Evolutionary conservation across 2,888 invertebrate species (phyloP), one percentile per base, ranked within the genome.

Genomic region (Amphimallon solstitiale): DNA sequence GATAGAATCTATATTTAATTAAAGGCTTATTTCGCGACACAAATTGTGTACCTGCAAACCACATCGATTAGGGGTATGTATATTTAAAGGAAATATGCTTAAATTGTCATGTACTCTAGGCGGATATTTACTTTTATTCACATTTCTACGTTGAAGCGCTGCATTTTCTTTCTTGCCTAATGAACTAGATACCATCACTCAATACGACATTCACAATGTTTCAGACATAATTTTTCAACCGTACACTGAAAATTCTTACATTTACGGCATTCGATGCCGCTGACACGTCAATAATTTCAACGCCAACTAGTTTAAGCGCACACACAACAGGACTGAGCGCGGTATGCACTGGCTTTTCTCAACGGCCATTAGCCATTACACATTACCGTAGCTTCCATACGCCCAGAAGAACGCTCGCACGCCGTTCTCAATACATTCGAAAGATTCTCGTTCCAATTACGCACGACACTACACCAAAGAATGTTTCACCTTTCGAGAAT

Each of bases 1-100:
- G 86, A 82, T 91, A 92, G 84, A 92, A 91, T 79, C 86, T 88
- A 78, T 89, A 89, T 81, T 88, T 87, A 75, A 86, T 86, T 79
- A 91, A 79, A 54, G 88, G 87, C 77, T 86, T 86, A 64, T 82
- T 81, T 72, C 72, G 56, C 56, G 56, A 43, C 43, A 29, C 43
- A 43, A 43, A 12, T 45, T 67, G 60, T 65, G 63, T 56, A 45
- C 15, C 48, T 62, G 46, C 29, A 66, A 61, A 46, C 43, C 62
- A 62, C 46, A 63, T 45, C 17, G 56, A 59, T 43, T 59, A 59
- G 29, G 29, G 17, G 29, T 38, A 29, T 35, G 51, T 14, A 17
- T 51, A 51, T 29, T 29, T 29, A 34, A 49, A n/a, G 12, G n/a
- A 34, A 59, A 59, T 17, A 23, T 15, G 14, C n/a, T 21, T 21